Base-by-base conservation (phyloP, 2,113 vertebrate genomes). In the Ahaetulla prasina region DNA sequence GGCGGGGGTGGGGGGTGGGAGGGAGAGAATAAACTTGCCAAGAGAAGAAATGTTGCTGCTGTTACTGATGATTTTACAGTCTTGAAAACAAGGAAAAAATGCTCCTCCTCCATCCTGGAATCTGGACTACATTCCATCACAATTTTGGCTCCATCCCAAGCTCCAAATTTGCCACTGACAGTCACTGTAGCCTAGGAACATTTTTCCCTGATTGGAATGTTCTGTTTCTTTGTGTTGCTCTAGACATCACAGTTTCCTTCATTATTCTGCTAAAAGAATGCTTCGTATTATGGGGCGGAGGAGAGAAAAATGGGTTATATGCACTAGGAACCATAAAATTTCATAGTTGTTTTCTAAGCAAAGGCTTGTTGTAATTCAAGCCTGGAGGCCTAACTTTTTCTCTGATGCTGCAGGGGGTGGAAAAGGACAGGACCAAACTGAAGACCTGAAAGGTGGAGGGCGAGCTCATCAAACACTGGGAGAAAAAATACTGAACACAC, bases 261-360 rank as follows among this genome's bases (percentile, higher is more conserved):
- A 87, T 30, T 52, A 8, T 30, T 27, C 16, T 50, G 45, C n/a
- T 43, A n/a, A 50, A n/a, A 50, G 85, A 50, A 50, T 87, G 49
- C 27, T 50, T 50, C 1, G 0, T 53, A 87, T n/a, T 87, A 87
- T 53, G 35, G 18, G 35, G 18, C 20, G 0, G 18, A 80, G 74
- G 18, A 80, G 68, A 39, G n/a, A 80, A 80, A 35, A 80, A 80
- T 43, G 68, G 16, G 68, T 80, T 22, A 39, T 39, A 80, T 39
- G 20, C 6, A 47, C 27, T n/a, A n/a, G n/a, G n/a, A n/a, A n/a
- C n/a, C n/a, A n/a, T n/a, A n/a, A n/a, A n/a, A n/a, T n/a, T n/a
- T n/a, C 98, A 97, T 98, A 98, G 97, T 97, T 97, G 96, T 99
- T 99, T 99, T 99, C 97, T 97, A 97, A 98, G 98, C 98, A 98